Evolutionary conservation across 1,140 invertebrate species (phyloP), one percentile per base, ranked within the genome.

Genomic region (Pseudomyrmex sp.): DNA sequence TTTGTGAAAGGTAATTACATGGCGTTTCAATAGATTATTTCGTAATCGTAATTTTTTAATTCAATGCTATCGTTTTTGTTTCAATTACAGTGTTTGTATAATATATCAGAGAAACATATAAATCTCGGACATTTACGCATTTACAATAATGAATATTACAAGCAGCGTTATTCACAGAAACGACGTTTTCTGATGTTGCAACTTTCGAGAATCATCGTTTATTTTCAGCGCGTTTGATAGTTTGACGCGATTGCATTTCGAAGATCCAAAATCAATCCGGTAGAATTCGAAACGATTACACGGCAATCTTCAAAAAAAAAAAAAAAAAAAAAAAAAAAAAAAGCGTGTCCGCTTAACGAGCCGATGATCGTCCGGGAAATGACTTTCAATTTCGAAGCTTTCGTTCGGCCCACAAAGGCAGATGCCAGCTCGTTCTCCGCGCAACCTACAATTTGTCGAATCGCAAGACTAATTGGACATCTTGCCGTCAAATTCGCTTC

Each of bases 381-480:
- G 92, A 93, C 91, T 92, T 91, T 91, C 80, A 88, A 86, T 92
- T 92, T 92, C 74, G 66, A 59, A 77, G 73, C 44, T 82, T 80
- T 80, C 75, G 83, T 74, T 83, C 84, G 84, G 87, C 86, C 83
- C 59, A 82, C 77, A 62, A 85, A 85, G 86, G 84, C 88, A 92
- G 90, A 90, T 89, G 91, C 88, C 89, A 84, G 79, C 84, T 85
- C 84, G 87, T 82, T 66, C 80, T 48, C 84, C 46, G 85, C 61
- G 70, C 85, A 90, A 87, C 88, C 89, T 87, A 88, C 91, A 89
- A 90, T 90, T 89, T 90, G 84, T 89, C 89, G 89, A 91, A 89
- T 90, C 90, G 82, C 75, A 62, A 73, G 83, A 85, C 88, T 92
- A 91, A 93, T 93, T 93, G 90, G 92, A 91, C 90, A 35, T 90